Evolutionary conservation across 2,888 invertebrate species (phyloP), one percentile per base, ranked within the genome.

Genomic region (Cataglyphis cursor): DNA sequence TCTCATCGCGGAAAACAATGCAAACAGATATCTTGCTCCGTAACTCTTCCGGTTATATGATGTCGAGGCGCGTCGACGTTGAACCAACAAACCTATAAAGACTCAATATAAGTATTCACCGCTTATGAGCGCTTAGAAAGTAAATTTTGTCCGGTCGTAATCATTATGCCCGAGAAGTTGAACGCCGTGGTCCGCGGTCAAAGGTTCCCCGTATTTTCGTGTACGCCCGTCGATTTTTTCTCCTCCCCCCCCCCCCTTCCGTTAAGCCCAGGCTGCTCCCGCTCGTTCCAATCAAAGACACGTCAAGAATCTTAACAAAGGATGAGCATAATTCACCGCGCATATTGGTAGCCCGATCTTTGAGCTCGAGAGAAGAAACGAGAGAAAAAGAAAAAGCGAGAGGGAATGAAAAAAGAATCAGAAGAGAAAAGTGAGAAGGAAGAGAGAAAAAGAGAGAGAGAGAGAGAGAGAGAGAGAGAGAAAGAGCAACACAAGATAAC

Each of bases 301-400:
- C 87, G 91, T 91, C 91, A 88, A 74, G 87, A 73, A 85, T 84
- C 86, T 87, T 88, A 90, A 90, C 90, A 90, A 90, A 90, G 90
- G 86, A 76, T 82, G 44, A 75, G 83, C 87, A 90, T 90, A 90
- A 90, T 89, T 90, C 90, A 90, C 82, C 59, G 81, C 44, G 84
- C 85, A 80, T 88, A 90, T 90, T 90, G 90, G 90, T 90, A 90
- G 90, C 89, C 72, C 86, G 90, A 90, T 90, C 85, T 75, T 41
- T 59, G 35, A 48, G 85, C 61, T 31, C 70, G 61, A 62, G 61
- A 51, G 66, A 54, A 72, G 64, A 59, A n/a, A 54, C 24, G 74
- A 62, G 59, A 61, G 75, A n/a, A 44, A 31, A 44, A 54, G n/a
- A 57, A 31, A 18, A 9, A 48, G 51, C 21, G 18, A 38, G 24